Evolutionary conservation across 2,113 vertebrate genomes (phyloP).

Genomic region (Cisticola juncidis): DNA sequence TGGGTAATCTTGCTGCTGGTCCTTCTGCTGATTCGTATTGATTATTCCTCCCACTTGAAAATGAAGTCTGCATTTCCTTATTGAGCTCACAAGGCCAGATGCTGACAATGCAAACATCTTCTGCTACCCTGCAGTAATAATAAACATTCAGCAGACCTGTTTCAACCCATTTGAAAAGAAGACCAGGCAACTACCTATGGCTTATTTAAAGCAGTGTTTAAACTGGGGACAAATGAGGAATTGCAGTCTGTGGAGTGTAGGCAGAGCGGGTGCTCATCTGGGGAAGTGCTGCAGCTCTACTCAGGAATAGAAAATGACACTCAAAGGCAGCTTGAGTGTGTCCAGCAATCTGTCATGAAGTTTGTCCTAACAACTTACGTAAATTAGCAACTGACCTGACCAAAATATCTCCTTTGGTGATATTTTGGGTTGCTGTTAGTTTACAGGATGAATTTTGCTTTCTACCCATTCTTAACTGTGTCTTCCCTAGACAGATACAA

Average conservation of each 20-base stretch:
- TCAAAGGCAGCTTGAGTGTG: background rate
- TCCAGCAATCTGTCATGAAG: background rate
- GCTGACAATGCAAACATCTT: background rate
- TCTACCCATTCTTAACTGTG: background rate
- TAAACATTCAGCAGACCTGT: background rate
- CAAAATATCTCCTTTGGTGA: background rate
- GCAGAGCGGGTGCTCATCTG: background rate
- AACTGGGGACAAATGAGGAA: background rate
- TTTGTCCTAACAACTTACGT: background rate
- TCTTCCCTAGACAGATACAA: background rate
- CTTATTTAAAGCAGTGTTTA: background rate
- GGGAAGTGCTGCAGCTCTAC: background rate
- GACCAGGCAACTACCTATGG: background rate
- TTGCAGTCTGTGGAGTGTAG: background rate
- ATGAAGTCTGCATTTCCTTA: background rate
- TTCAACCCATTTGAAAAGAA: background rate
- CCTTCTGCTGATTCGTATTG: constrained; percentile 6
- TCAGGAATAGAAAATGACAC: background rate
- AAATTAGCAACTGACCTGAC: background rate
- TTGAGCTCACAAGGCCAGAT: background rate
- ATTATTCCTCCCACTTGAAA: background rate
- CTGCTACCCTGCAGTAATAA: background rate
- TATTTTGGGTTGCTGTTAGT: background rate
- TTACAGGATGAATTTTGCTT: background rate
- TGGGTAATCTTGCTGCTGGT: background rate